Evolutionary conservation across 2,113 vertebrate species (phyloP).

Genomic region (Leucopsar rothschildi): DNA sequence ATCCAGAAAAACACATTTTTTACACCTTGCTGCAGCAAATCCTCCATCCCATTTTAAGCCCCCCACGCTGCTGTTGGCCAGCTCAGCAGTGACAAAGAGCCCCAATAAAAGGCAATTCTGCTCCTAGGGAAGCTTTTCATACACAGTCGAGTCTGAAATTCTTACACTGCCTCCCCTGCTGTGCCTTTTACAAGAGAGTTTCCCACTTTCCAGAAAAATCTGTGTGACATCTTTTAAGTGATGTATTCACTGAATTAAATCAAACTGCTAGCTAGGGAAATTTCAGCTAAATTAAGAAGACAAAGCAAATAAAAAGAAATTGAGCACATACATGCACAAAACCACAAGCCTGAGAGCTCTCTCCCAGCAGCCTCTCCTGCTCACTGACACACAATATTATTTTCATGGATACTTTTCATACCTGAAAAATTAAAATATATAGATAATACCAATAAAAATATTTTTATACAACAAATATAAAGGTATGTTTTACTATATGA

Average conservation of each 20-base stretch:
- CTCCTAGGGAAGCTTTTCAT: neutral
- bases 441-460: neutral
- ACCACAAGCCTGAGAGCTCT: neutral
- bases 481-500: neutral
- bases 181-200: neutral
- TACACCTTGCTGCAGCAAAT: neutral
- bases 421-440: neutral
- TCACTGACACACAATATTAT: neutral
- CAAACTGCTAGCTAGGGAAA: neutral
- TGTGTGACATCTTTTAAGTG: neutral
- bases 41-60: neutral
- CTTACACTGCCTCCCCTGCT: neutral
- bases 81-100: neutral
- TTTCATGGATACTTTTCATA: neutral
- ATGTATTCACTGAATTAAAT: neutral
- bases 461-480: neutral
- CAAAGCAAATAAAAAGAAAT: neutral
- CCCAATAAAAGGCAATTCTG: neutral
- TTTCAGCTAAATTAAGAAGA: neutral
- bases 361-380: neutral
- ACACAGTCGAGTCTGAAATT: neutral
- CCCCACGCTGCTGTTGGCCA: neutral
- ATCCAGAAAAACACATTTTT: neutral
- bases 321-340: neutral
- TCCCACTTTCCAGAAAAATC: neutral